A percentile compares a stretch with the other conserved stretches of the same genome.
Conservation (phyloP, 2,797 vertebrate species). For the Phataginus tricuspis region DNA sequence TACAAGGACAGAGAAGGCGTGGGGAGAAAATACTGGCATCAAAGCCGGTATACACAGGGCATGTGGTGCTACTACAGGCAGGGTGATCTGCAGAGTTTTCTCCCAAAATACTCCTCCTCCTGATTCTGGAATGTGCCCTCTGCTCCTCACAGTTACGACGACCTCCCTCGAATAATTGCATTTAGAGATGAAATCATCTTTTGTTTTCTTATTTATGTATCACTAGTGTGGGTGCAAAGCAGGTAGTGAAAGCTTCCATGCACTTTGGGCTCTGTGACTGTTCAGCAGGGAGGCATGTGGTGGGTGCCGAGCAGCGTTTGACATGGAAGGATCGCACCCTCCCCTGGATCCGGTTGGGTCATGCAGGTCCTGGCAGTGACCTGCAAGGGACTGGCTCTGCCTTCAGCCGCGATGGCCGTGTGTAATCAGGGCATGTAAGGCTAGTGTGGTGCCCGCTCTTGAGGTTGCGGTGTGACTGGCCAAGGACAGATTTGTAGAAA, state of each 20-base stretch:
- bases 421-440: neutral
- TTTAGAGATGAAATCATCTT: neutral
- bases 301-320: neutral
- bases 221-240: neutral
- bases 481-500: neutral
- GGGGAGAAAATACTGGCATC: neutral
- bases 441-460: neutral
- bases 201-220: neutral
- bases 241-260: neutral
- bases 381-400: neutral
- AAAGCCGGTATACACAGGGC: neutral
- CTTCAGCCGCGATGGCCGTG: neutral
- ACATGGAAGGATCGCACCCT: no score
- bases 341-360: neutral
- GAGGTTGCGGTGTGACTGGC: neutral
- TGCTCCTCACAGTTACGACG: neutral
- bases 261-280: neutral
- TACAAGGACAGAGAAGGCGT: neutral
- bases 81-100: neutral
- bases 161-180: neutral
- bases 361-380: neutral
- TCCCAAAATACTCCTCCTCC: neutral
- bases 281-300: neutral
- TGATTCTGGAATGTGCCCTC: neutral
- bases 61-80: accelerated